A percentile compares a stretch with the other conserved stretches of the same genome.
Conservation (phyloP, 2,888 invertebrate genomes). For the Drosophila robusta region DNA sequence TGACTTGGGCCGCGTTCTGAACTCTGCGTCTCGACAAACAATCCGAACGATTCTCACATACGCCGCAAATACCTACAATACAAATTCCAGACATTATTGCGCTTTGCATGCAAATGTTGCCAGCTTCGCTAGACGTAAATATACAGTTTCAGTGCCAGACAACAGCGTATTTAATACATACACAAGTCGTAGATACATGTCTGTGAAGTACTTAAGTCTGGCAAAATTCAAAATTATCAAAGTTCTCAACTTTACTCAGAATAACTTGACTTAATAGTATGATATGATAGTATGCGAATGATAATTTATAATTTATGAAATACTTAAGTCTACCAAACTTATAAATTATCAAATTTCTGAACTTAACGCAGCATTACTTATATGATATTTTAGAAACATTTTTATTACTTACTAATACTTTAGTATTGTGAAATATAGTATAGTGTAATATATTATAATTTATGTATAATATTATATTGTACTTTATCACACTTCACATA, state of each 20-base stretch:
- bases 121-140: conserved; percentile 1
- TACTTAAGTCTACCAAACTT: not conserved
- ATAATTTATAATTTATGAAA: no score
- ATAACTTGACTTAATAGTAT: no score
- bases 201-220: conserved; percentile 5
- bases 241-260: not conserved
- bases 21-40: not conserved
- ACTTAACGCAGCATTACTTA: no score
- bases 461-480: no score
- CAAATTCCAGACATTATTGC: conserved; percentile 58
- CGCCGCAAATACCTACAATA: conserved; percentile 26
- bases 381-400: no score
- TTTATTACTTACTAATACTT: no score
- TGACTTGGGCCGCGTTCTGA: conserved; percentile 1
- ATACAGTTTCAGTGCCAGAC: conserved; percentile 4
- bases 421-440: no score
- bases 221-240: not conserved
- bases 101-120: conserved; percentile 52
- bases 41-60: conserved; percentile 30
- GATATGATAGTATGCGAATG: no score
- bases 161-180: not conserved
- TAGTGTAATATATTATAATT: no score
- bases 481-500: no score
- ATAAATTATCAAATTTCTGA: not conserved
- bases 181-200: not conserved